Conservation (phyloP, 37 sponge, comb jelly and placozoan species). For the Aphrocallistes beatrix region DNA sequence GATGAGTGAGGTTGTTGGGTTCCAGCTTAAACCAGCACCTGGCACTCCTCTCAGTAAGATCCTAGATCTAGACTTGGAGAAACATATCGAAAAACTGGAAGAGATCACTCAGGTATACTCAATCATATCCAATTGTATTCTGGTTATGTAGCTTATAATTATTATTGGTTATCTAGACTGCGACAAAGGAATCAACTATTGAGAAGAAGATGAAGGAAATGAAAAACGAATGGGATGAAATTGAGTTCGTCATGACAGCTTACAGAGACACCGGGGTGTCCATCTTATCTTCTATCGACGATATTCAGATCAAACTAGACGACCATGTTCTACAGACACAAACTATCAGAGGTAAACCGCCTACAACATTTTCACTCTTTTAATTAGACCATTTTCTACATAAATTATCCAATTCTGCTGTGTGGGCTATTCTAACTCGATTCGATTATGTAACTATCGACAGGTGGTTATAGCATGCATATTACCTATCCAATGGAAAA, state of each 20-base stretch:
- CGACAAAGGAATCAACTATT: slow-evolving; percentile 89
- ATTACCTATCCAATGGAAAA: too few relatives aligned
- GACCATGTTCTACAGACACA: slow-evolving; percentile 96
- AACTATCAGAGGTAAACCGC: slow-evolving; percentile 66
- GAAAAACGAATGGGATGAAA: slow-evolving; percentile 81
- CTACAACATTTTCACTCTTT: too few relatives aligned
- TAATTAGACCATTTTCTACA: too few relatives aligned
- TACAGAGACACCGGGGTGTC: slow-evolving; percentile 94
- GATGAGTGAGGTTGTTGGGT: slow-evolving; percentile 86
- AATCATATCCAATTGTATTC: neutral
- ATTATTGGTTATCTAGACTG: slow-evolving; percentile 15
- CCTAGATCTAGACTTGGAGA: slow-evolving; percentile 65
- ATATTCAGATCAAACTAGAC: slow-evolving; percentile 82
- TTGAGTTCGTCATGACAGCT: slow-evolving; percentile 58
- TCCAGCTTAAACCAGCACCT: slow-evolving; percentile 73
- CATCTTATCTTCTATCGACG: slow-evolving; percentile 85
- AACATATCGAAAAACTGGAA: slow-evolving; percentile 41
- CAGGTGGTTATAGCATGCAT: too few relatives aligned
- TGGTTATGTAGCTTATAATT: neutral
- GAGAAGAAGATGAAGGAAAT: slow-evolving; percentile 95
- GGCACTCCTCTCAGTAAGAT: slow-evolving; percentile 72
- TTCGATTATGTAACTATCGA: too few relatives aligned
- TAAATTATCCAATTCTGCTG: too few relatives aligned
- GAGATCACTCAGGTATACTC: neutral
- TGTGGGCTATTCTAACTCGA: too few relatives aligned